Conservation (phyloP, 35 echinoderm and acorn worm genomes). For the Lytechinus variegatus region DNA sequence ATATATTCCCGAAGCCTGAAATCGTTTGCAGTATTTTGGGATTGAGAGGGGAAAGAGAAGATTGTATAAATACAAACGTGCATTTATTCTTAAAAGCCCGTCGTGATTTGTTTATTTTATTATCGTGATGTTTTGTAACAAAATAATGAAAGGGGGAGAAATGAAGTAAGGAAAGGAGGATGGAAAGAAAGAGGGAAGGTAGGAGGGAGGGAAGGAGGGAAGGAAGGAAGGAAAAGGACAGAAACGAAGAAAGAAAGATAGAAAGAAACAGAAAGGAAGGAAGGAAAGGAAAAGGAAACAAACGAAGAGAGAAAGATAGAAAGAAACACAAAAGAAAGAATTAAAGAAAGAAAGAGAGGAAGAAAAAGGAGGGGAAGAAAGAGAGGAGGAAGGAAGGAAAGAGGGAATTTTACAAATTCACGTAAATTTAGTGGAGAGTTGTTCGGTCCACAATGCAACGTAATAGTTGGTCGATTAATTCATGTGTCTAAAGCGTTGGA, state of each 20-base stretch:
- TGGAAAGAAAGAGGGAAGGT: neutral
- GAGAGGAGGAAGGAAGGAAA: neutral
- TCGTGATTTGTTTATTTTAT: neutral
- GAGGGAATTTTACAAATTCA: neutral
- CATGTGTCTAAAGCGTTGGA: no score
- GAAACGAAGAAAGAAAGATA: neutral
- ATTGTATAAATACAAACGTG: neutral
- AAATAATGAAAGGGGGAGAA: neutral
- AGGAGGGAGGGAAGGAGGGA: neutral
- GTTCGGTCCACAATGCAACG: no score
- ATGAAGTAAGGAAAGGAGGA: neutral
- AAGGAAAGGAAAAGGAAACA: neutral
- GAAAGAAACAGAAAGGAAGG: neutral
- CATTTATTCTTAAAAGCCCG: neutral
- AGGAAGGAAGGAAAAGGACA: neutral
- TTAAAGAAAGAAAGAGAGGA: neutral
- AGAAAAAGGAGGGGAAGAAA: neutral
- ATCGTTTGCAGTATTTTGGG: neutral
- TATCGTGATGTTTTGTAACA: neutral
- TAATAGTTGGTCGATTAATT: no score
- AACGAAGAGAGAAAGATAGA: neutral
- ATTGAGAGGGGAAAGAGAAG: neutral
- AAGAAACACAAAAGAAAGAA: neutral
- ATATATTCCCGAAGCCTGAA: neutral
- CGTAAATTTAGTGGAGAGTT: no score